A percentile compares a stretch with the other conserved stretches of the same genome.
phyloP scores from a whole-genome alignment of 2,113 vertebrate species.

The Eulemur macaco region DNA sequence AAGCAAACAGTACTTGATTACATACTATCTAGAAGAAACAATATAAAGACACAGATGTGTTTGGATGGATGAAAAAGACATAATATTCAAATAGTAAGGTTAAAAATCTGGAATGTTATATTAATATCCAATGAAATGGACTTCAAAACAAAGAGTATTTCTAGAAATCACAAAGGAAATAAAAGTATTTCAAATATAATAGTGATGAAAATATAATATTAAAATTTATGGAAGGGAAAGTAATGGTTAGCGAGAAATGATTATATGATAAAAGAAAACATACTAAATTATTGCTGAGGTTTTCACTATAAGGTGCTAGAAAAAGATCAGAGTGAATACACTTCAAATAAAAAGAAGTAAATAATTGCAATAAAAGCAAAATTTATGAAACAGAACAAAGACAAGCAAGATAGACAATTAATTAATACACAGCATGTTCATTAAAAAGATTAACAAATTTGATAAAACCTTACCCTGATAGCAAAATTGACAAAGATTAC shows the following conservation, averaged over 20 bases:
- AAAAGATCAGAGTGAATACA: neutral
- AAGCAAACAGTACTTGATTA: neutral
- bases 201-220: neutral
- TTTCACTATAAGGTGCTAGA: neutral
- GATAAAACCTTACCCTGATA: neutral
- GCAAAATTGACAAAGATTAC: neutral
- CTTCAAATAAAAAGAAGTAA: neutral
- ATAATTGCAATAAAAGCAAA: neutral
- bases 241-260: neutral
- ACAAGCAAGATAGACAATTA: neutral
- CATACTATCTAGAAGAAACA: neutral
- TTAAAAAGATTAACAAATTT: neutral
- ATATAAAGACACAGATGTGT: fast-evolving
- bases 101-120: neutral
- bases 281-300: neutral
- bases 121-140: neutral
- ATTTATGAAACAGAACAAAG: neutral
- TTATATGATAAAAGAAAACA: neutral
- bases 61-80: neutral
- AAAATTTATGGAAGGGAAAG: neutral
- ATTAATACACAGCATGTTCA: neutral
- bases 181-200: neutral
- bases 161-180: neutral
- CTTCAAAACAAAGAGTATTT: neutral
- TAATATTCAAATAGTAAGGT: neutral